Base-by-base conservation (phyloP, 2,888 invertebrate genomes). In the Aromia moschata region DNA sequence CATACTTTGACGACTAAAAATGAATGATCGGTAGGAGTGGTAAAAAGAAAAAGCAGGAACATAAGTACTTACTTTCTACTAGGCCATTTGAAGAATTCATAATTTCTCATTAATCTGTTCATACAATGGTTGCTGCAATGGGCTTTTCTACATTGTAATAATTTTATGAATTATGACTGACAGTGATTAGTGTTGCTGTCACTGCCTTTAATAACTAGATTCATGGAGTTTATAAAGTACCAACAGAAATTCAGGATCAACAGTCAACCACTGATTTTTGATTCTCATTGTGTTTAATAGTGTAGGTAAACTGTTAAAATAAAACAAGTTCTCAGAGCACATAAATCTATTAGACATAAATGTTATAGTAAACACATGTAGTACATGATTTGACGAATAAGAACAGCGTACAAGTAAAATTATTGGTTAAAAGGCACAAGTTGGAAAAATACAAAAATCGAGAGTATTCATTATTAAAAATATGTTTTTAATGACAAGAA, bases 371-470 rank as follows among this genome's bases (percentile, higher is more conserved):
- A 77, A 77, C 72, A 77, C 75, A 76, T 72, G 68, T 71, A 73
- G 71, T 76, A 76, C 74, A 75, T 74, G 73, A 74, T 70, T 74
- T 65, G 67, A 71, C 65, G 68, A 75, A 72, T 74, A 73, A 73
- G 73, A 73, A 75, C 70, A 75, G 73, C 71, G 68, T 74, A 68
- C 65, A 70, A 74, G 70, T 72, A 74, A 73, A 78, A 77, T 76
- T 76, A 76, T 77, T 74, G 70, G 68, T 72, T 68, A 69, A 77
- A 79, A 79, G 79, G 79, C 79, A 79, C 79, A 75, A 78, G 77
- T 79, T 77, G 78, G 77, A 78, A 79, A 77, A 75, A 77, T 74
- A 73, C 67, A 77, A 76, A 74, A 71, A 68, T 62, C 45, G 54
- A 65, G 56, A 57, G 51, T 51, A 43, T 57, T 53, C 40, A 30